Evolutionary conservation across 2,113 vertebrate species (phyloP).

Genomic region (Psilopsiagon aymara): DNA sequence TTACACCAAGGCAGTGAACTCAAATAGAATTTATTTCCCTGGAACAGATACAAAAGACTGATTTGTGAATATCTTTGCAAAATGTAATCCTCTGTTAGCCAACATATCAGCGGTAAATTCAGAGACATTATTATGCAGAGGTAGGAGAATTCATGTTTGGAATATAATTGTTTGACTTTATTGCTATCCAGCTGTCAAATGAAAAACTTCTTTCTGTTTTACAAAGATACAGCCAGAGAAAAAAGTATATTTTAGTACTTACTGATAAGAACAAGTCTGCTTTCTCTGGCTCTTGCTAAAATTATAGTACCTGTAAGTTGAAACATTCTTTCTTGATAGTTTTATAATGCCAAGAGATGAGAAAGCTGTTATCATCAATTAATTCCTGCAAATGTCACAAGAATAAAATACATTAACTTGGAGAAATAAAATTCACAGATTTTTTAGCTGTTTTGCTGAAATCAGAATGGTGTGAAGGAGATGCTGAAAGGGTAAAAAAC

Average conservation of each 20-base stretch:
- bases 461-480: slow-evolving; percentile 27
- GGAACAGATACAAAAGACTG: not conserved
- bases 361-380: slow-evolving; percentile 31
- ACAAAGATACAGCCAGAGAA: not conserved
- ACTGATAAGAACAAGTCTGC: not conserved
- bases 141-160: not conserved
- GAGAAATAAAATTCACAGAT: not conserved
- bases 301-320: not conserved
- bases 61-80: not conserved
- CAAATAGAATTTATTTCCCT: slow-evolving; percentile 16
- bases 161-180: not conserved
- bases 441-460: slow-evolving; percentile 31
- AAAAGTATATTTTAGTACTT: not conserved
- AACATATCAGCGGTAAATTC: not conserved
- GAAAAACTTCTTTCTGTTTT: not conserved
- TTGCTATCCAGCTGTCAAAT: not conserved
- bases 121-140: not conserved
- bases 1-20: not conserved
- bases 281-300: not conserved
- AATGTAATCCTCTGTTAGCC: not conserved
- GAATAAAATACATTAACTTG: slow-evolving; percentile 23
- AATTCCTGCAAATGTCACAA: slow-evolving; percentile 38
- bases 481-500: slow-evolving; percentile 9
- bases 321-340: not conserved
- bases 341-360: not conserved